Evolutionary conservation across 1,140 invertebrate species (phyloP), one percentile per base, ranked within the genome.

Genomic region (Procambarus clarkii): DNA sequence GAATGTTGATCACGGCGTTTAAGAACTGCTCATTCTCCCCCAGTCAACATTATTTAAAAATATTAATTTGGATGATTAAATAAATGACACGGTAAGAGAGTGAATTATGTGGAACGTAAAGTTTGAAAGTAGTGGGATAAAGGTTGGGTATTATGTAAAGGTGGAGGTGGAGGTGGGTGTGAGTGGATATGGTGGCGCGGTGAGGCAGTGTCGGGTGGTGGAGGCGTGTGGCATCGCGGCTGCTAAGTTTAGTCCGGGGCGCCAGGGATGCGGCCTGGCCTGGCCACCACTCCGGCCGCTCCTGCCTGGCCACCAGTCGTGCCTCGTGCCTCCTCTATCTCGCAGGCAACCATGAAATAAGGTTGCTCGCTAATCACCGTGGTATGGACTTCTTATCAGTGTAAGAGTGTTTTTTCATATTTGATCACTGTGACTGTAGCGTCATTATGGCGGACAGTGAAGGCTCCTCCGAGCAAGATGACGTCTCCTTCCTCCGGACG

Each of bases 401-500:
- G 88, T 90, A n/a, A 78, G 54, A 84, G 81, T 77, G 88, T 77
- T 60, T 64, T 90, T 77, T 90, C 24, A 83, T 78, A 60, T 88
- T 83, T 58, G 45, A 77, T 77, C 71, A 45, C 69, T 90, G 88
- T 90, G 88, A 80, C 78, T 90, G 64, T 45, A 90, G 34, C 88
- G 81, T 76, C 71, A 84, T 46, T 58, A 98, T 98, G 97, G 97
- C 97, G 94, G 98, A 98, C 95, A 97, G 97, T 94, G 98, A 98
- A 95, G 97, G 97, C 94, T 97, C 97, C 93, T 98, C 98, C 93
- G 98, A 99, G 95, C 98, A 99, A 95, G 98, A 99, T 97, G 98
- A 99, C 96, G 98, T 99, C 95, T 99, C 98, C 94, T 99, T 99
- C 95, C 96, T 99, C 92, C 97, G 98, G 93, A 99, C 98, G 96